Conservation (phyloP, 2,113 vertebrate genomes). For the Orientallactaga bullata region DNA sequence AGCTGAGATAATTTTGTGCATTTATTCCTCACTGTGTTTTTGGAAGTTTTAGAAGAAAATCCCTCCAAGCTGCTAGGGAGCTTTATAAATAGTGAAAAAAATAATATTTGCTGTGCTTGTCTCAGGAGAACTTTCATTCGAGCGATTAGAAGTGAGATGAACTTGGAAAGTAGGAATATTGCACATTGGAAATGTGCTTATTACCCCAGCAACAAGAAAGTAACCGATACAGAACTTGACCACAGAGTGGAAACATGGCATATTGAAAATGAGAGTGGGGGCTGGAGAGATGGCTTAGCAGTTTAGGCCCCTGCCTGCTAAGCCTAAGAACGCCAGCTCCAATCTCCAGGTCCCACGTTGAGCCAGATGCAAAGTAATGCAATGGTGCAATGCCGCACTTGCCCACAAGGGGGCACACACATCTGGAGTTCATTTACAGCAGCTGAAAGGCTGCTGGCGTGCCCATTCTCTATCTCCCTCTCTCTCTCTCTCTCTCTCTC, state of each 20-base stretch:
- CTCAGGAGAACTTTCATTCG: neutral
- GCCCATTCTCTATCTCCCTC: no score
- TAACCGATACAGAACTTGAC: neutral
- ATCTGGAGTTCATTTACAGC: no score
- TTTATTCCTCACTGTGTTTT: neutral
- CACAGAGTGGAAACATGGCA: neutral
- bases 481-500: no score
- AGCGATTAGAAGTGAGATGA: constrained; percentile 1
- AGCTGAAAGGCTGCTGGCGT: no score
- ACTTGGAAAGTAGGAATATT: neutral
- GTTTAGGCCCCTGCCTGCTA: no score
- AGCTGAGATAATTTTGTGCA: neutral
- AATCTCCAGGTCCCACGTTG: no score
- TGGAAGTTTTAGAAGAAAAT: constrained; percentile 27
- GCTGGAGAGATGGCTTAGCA: no score
- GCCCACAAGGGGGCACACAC: no score
- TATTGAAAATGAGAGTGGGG: neutral
- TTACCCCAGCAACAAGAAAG: no score
- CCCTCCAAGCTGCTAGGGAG: neutral
- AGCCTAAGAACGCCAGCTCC: no score
- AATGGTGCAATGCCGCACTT: no score
- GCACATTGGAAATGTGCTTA: neutral
- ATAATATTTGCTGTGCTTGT: neutral
- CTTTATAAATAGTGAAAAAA: neutral
- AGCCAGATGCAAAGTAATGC: no score